phyloP scores from a whole-genome alignment of 2,888 invertebrate species.

The Phania funesta region DNA sequence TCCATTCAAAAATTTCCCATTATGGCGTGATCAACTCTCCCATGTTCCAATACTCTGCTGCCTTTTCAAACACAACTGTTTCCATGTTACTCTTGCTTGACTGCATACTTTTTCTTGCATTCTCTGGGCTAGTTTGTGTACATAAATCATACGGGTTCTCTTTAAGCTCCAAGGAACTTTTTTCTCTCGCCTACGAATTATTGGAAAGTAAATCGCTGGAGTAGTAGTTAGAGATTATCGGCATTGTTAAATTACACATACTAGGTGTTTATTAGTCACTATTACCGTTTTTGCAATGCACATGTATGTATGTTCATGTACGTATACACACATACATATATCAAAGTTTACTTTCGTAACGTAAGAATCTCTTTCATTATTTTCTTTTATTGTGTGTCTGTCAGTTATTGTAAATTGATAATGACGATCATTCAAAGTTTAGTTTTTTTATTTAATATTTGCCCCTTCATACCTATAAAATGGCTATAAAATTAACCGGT shows the following conservation, averaged over 20 bases:
- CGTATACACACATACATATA: no score
- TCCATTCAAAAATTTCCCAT: no score
- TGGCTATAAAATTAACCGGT: constrained; percentile 10
- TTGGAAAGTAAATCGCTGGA: no score
- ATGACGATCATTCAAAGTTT: background rate
- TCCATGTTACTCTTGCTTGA: background rate
- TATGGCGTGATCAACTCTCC: no score
- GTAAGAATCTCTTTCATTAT: no score
- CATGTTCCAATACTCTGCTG: background rate
- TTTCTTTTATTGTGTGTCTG: no score
- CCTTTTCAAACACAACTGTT: background rate
- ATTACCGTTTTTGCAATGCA: no score
- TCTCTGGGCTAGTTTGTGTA: background rate
- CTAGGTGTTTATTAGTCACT: no score
- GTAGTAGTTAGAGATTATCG: no score
- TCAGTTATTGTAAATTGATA: background rate
- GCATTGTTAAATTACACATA: no score
- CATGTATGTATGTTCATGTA: no score
- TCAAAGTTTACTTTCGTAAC: no score
- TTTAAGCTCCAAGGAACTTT: constrained; percentile 8
- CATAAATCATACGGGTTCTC: constrained; percentile 40
- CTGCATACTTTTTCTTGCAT: constrained; percentile 10
- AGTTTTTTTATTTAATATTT: background rate
- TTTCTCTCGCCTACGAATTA: constrained; percentile 15
- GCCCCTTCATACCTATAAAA: background rate